Conservation (phyloP, 2,888 invertebrate genomes). For the Peribatodes rhomboidaria region DNA sequence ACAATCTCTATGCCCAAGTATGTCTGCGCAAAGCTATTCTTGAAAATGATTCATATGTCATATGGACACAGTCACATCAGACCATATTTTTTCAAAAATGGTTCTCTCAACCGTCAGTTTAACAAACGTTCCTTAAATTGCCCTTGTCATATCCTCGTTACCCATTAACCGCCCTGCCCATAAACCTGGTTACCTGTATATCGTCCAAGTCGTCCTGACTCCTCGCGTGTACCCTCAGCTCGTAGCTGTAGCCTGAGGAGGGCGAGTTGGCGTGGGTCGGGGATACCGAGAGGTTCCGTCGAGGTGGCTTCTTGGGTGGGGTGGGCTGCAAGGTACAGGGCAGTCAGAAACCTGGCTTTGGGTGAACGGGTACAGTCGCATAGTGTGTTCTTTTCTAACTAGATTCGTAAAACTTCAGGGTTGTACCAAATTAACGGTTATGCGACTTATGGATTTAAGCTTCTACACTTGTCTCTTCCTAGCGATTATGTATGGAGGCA, state of each 20-base stretch:
- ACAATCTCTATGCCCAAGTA: not conserved
- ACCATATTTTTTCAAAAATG: no score
- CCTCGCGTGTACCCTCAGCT: constrained; percentile 88
- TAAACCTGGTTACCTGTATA: constrained; percentile 73
- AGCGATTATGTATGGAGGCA: not conserved
- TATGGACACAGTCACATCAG: not conserved
- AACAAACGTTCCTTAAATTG: not conserved
- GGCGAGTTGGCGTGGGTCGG: constrained; percentile 91
- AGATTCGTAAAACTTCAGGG: not conserved
- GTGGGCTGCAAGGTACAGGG: constrained; percentile 87
- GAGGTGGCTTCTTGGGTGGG: constrained; percentile 96
- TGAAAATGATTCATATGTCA: not conserved
- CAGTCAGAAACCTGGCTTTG: constrained; percentile 26
- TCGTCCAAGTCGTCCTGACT: constrained; percentile 91
- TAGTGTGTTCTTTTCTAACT: not conserved
- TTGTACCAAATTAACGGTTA: not conserved
- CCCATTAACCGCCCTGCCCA: not conserved
- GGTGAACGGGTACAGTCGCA: no score
- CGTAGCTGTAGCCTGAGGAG: constrained; percentile 85
- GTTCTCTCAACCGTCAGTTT: not conserved
- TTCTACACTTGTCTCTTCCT: no score
- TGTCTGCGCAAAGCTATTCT: not conserved
- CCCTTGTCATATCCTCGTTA: not conserved
- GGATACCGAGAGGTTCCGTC: constrained; percentile 94
- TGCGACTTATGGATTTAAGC: not conserved